Evolutionary conservation across 2,113 vertebrate species (phyloP).

Genomic region (Hemiprocne comata): DNA sequence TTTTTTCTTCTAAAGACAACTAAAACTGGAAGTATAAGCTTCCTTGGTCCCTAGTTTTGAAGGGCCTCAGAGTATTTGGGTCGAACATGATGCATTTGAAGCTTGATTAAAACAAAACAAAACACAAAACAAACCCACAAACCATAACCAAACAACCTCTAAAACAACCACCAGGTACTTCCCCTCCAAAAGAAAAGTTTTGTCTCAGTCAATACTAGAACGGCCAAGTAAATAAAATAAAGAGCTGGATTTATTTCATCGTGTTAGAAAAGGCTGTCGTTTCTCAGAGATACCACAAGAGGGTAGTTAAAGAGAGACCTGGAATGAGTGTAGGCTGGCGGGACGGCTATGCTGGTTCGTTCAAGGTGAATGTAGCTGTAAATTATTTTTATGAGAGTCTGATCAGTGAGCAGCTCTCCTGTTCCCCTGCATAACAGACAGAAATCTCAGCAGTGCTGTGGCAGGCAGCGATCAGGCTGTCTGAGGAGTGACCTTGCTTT

Average conservation of each 20-base stretch:
- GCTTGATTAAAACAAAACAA: neutral
- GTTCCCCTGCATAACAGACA: neutral
- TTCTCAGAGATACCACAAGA: conserved; percentile 52
- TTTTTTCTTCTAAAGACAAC: neutral
- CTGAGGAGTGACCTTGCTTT: neutral
- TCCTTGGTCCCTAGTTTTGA: neutral
- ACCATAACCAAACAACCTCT: neutral
- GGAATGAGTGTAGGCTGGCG: neutral
- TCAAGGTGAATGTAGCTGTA: conserved; percentile 8
- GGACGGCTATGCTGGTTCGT: neutral
- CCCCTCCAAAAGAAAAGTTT: neutral
- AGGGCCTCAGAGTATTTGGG: neutral
- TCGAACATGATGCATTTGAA: neutral
- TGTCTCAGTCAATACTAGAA: neutral
- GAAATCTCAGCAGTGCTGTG: neutral
- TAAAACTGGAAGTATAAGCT: neutral
- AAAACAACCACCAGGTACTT: neutral
- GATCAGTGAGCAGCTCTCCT: neutral
- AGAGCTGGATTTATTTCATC: neutral
- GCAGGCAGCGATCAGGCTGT: neutral
- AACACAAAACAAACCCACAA: neutral
- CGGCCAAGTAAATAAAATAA: neutral
- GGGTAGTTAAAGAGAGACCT: conserved; percentile 46
- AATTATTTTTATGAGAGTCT: neutral
- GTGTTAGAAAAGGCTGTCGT: conserved; percentile 4